phyloP scores from a whole-genome alignment of 2,888 invertebrate species.

The Gryllus longicercus region DNA sequence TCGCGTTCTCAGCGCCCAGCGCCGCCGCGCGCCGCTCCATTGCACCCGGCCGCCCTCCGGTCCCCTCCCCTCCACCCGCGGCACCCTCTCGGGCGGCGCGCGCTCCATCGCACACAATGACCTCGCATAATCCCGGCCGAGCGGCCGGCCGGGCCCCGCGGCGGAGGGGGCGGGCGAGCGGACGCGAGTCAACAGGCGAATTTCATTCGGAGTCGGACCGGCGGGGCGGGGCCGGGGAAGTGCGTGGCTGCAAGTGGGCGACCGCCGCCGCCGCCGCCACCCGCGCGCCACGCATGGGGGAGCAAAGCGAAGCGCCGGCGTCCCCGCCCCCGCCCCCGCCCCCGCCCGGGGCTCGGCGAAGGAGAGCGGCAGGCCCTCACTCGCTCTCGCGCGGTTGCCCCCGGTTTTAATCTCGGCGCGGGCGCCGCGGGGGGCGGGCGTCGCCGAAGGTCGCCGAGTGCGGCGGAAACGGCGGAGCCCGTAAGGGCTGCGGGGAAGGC shows the following conservation, averaged over 20 bases:
- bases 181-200: conserved; percentile 1
- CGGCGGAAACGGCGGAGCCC: background rate
- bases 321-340: too few relatives aligned
- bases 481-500: too few relatives aligned
- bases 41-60: background rate
- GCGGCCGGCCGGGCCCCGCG: background rate
- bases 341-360: too few relatives aligned
- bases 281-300: too few relatives aligned
- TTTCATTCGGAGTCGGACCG: background rate
- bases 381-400: background rate
- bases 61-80: background rate
- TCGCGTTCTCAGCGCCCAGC: background rate
- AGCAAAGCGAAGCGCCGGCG: too few relatives aligned
- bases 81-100: background rate
- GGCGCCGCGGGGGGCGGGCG: background rate
- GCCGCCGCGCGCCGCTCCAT: background rate
- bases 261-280: too few relatives aligned
- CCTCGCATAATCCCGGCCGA: background rate
- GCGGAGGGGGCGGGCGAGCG: background rate
- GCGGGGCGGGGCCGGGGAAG: too few relatives aligned
- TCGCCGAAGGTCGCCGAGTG: background rate
- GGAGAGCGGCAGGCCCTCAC: background rate
- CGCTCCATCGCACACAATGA: background rate
- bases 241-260: too few relatives aligned
- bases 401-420: background rate